phyloP scores from a whole-genome alignment of 1,140 invertebrate genomes.

The Aphaenogaster floridana region DNA sequence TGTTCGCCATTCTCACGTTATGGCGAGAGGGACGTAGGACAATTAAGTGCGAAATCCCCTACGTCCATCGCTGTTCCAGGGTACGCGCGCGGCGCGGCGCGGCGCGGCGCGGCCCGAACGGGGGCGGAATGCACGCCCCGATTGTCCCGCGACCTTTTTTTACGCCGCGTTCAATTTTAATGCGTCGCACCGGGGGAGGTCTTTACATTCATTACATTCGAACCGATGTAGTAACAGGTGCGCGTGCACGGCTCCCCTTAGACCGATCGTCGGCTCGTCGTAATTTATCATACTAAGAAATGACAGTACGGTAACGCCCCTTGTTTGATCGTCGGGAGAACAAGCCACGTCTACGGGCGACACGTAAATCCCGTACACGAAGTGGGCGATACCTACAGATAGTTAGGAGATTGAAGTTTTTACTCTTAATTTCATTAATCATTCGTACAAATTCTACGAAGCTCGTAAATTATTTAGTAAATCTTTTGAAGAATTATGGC shows the following conservation, averaged over 20 bases:
- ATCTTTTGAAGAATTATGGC: background rate
- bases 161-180: slow-evolving; percentile 52
- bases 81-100: background rate
- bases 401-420: background rate
- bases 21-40: slow-evolving; percentile 47
- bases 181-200: background rate
- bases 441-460: background rate
- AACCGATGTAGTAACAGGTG: slow-evolving; percentile 61
- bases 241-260: slow-evolving; percentile 50
- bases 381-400: background rate
- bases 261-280: slow-evolving; percentile 39
- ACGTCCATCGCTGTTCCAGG: background rate
- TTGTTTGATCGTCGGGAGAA: slow-evolving; percentile 41
- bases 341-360: slow-evolving; percentile 20
- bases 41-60: slow-evolving; percentile 67
- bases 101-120: background rate
- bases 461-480: slow-evolving; percentile 17
- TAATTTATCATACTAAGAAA: slow-evolving; percentile 57
- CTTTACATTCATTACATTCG: slow-evolving; percentile 44
- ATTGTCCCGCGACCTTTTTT: slow-evolving; percentile 51
- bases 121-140: slow-evolving; percentile 3
- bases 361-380: slow-evolving; percentile 1
- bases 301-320: slow-evolving; percentile 44
- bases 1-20: slow-evolving; percentile 70
- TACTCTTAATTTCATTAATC: slow-evolving; percentile 26